A percentile compares a stretch with the other conserved stretches of the same genome.
phyloP scores from a whole-genome alignment of 2,888 invertebrate species.

The Dicycla oo region DNA sequence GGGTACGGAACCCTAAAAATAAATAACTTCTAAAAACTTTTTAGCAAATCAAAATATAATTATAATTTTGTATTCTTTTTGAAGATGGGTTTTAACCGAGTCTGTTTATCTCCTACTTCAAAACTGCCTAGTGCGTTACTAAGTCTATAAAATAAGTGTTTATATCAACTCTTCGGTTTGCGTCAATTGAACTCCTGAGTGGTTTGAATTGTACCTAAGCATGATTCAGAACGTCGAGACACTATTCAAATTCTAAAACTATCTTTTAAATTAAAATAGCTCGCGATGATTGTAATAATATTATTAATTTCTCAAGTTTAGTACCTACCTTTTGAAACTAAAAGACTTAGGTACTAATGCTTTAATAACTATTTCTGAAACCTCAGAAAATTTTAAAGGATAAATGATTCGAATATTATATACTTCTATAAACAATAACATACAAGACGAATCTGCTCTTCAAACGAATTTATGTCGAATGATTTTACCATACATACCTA shows the following conservation, averaged over 20 bases:
- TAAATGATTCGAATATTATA: too few species aligned
- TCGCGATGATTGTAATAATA: background rate
- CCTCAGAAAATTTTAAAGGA: too few species aligned
- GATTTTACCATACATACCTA: too few species aligned
- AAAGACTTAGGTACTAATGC: too few species aligned
- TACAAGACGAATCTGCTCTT: too few species aligned
- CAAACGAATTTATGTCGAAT: too few species aligned
- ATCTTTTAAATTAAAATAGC: constrained; percentile 1
- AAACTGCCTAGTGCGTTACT: constrained; percentile 34
- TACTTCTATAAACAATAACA: too few species aligned
- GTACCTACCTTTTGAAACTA: background rate
- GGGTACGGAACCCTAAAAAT: too few species aligned
- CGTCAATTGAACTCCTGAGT: constrained; percentile 38
- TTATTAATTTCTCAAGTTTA: constrained; percentile 11
- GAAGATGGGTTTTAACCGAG: background rate
- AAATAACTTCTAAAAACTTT: background rate
- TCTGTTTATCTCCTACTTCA: background rate
- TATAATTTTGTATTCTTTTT: background rate
- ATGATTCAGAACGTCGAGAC: constrained; percentile 11
- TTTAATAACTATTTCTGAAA: too few species aligned
- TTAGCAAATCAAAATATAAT: background rate
- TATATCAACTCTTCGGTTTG: constrained; percentile 14
- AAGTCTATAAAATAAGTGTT: constrained; percentile 19
- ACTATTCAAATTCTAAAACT: constrained; percentile 27
- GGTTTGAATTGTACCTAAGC: constrained; percentile 40